Evolutionary conservation across 2,113 vertebrate genomes (phyloP).

Genomic region (Rissa tridactyla): DNA sequence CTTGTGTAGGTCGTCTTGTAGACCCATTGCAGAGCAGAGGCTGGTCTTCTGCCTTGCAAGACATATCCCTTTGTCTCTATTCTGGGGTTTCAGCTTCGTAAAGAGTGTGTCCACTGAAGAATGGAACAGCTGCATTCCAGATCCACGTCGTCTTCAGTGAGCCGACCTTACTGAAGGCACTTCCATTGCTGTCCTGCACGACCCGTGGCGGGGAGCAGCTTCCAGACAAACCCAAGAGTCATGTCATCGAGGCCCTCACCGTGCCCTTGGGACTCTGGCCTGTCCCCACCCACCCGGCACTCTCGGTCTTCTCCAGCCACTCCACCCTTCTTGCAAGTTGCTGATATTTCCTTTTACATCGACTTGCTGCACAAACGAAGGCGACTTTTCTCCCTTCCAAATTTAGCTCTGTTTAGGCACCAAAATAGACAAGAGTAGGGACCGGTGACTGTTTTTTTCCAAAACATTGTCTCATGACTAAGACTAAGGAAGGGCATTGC

Average conservation of each 20-base stretch:
- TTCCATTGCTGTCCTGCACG: neutral
- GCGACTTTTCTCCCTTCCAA: slow-evolving; percentile 4
- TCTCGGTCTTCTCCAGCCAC: neutral
- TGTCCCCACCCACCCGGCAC: neutral
- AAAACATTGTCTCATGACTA: slow-evolving; percentile 9
- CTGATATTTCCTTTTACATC: slow-evolving; percentile 24
- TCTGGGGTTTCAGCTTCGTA: neutral
- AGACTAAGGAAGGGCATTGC: neutral
- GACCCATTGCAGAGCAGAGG: neutral
- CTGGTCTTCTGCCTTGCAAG: neutral
- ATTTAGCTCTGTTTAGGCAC: slow-evolving; percentile 32
- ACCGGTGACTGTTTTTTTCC: neutral
- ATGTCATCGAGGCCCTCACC: neutral
- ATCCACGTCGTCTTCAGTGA: neutral
- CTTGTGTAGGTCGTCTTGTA: neutral
- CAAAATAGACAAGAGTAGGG: slow-evolving; percentile 20
- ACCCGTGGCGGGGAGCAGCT: neutral
- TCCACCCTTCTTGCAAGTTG: neutral
- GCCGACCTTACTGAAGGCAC: neutral
- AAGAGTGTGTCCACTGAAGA: neutral
- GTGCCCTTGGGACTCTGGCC: neutral
- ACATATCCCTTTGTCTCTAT: neutral
- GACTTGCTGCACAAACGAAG: neutral
- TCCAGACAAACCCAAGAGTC: neutral
- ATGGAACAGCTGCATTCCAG: neutral